A percentile compares a stretch with the other conserved stretches of the same genome.
Evolutionary conservation across 1,140 invertebrate genomes (phyloP).

Genomic region (Caenorhabditis remanei): DNA sequence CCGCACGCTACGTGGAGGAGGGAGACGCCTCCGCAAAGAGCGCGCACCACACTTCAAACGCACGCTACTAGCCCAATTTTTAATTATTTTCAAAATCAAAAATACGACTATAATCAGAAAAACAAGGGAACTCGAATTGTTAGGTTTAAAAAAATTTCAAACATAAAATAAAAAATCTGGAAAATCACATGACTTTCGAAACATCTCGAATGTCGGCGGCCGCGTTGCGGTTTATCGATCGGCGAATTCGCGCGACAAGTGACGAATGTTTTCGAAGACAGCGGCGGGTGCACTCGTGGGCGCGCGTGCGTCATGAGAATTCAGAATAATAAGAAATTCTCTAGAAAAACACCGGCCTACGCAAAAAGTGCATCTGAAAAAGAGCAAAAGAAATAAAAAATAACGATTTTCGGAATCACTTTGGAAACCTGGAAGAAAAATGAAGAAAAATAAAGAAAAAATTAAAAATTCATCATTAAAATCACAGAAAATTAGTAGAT

Average conservation of each 20-base stretch:
- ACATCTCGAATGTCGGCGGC: background rate
- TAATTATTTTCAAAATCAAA: background rate
- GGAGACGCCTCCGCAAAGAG: slow-evolving; percentile 6
- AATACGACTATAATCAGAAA: background rate
- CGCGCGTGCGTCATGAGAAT: background rate
- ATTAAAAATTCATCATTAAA: too few species aligned
- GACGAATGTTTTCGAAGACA: slow-evolving; percentile 16
- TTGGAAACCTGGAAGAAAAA: too few species aligned
- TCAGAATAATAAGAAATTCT: background rate
- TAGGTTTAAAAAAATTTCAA: background rate
- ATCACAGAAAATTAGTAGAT: background rate
- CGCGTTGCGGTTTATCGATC: slow-evolving; percentile 23
- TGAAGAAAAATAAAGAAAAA: too few species aligned
- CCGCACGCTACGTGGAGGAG: background rate
- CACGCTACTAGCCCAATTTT: background rate
- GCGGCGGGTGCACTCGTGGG: background rate
- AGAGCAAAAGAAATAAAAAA: background rate
- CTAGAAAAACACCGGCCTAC: background rate
- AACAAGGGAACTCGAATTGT: background rate
- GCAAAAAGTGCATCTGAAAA: too few species aligned
- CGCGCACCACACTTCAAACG: slow-evolving; percentile 8
- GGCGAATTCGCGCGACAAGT: background rate
- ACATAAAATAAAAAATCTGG: background rate
- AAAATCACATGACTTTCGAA: slow-evolving; percentile 7
- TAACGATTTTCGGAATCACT: too few species aligned